Percentiles rank a stretch among this genome's conserved stretches.
These are phyloP conservation scores for Glyphotaelius pellucidus DNA, from an alignment of 2,888 invertebrate genomes.

Conservation along the genomic window DNA sequence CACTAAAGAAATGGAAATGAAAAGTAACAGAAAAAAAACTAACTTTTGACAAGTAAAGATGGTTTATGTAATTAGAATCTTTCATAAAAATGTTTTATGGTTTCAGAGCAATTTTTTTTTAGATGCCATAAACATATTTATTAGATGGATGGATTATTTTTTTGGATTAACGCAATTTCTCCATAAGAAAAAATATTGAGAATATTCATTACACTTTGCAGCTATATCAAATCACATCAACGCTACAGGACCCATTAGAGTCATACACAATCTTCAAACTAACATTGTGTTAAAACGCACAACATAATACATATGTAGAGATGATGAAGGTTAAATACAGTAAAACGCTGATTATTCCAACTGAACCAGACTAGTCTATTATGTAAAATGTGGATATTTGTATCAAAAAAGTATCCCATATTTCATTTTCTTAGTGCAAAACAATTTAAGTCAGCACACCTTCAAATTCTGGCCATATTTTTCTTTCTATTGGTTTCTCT, in stretches of 20 bases:
- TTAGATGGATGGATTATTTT: neutral
- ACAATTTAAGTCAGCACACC: neutral
- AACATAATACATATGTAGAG: too few species aligned
- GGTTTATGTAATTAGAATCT: neutral
- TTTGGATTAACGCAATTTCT: neutral
- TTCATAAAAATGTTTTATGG: neutral
- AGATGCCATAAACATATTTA: neutral
- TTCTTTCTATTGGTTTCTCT: too few species aligned
- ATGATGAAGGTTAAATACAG: neutral
- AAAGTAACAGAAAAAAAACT: neutral
- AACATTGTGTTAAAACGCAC: neutral
- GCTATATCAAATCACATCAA: neutral
- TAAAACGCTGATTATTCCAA: neutral
- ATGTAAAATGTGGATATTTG: neutral
- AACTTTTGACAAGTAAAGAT: neutral
- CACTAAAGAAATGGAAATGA: neutral
- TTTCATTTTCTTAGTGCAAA: neutral
- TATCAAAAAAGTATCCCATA: neutral
- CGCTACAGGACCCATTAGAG: neutral
- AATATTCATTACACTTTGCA: neutral
- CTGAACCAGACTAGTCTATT: neutral
- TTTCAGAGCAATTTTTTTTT: neutral
- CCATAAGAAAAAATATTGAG: neutral
- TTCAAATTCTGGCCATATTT: neutral
- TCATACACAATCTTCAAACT: neutral